phyloP scores from a whole-genome alignment of 2,888 invertebrate species.

The Cerastoderma edule region DNA sequence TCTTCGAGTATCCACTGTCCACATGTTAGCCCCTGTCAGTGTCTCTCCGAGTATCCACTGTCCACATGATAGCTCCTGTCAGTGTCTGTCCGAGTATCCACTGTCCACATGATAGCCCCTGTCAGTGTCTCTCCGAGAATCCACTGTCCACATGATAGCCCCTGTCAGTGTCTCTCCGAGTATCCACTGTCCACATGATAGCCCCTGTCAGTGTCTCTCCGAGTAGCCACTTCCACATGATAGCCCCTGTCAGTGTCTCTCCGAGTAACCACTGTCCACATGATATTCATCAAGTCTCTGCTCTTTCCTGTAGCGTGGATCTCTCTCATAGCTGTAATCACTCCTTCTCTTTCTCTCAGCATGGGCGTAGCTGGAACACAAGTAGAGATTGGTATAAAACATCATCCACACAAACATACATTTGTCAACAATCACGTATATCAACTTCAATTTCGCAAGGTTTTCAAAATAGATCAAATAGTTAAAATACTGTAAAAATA shows the following conservation, averaged over 20 bases:
- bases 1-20: too few relatives aligned
- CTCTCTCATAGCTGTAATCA: constrained; percentile 56
- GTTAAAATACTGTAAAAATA: too few relatives aligned
- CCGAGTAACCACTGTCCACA: constrained; percentile 33
- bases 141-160: too few relatives aligned
- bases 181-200: neutral
- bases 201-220: constrained; percentile 47
- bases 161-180: neutral
- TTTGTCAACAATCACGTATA: neutral
- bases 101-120: too few relatives aligned
- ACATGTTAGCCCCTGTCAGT: too few relatives aligned
- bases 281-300: constrained; percentile 65
- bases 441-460: too few relatives aligned
- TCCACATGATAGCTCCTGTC: too few relatives aligned
- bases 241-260: constrained; percentile 48
- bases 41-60: too few relatives aligned
- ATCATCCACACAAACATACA: too few relatives aligned
- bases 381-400: neutral
- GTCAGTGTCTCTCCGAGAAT: too few relatives aligned
- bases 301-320: constrained; percentile 68
- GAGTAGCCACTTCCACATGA: constrained; percentile 36
- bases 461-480: too few relatives aligned
- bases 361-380: constrained; percentile 61
- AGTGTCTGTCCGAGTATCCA: too few relatives aligned
- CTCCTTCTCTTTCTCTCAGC: constrained; percentile 67